Base-by-base conservation (phyloP, 2,113 vertebrate genomes). In the Athene noctua region DNA sequence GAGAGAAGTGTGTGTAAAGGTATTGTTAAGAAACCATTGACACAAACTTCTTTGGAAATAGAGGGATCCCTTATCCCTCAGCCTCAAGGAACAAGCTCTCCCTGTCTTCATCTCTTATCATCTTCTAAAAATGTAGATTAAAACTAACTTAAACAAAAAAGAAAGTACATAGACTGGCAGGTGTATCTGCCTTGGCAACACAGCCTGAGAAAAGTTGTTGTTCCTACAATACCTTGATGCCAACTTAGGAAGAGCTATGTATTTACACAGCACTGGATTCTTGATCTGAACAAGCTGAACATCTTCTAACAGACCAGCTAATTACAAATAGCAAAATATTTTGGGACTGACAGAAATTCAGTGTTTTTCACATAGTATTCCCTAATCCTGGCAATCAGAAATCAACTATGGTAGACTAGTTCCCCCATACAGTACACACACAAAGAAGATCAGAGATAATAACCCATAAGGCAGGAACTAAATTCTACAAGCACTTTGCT, bases 91-190 rank as follows among this genome's bases (percentile, higher is more conserved):
- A 4, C 40, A 71, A 90, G 86, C 88, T 72, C 83, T 80, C 55
- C 86, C 15, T 3, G 86, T 75, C 70, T 71, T 88, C 49, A 68
- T 52, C 73, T 71, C 80, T 94, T 61, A 71, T 40, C 82, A 67
- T 38, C 87, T 91, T 72, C 82, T 94, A 91, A 95, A 96, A 87
- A 91, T n/a, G 44, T 54, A 59, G 77, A 71, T 62, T 55, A 92
- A 96, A 94, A 85, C 44, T 54, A 80, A 86, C 79, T 59, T 47
- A 49, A 85, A 95, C 75, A 68, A 47, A 84, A 84, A 44, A 40
- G 80, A 97, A 94, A 82, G 80, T 79, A 94, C 90, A 75, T 51
- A 94, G 91, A 36, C 47, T 15, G 27, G 29, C 86, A 68, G 20
- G 44, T 51, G 32, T 13, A 15, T 49, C 82, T 22, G 17, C 79